phyloP scores from a whole-genome alignment of 2,113 vertebrate genomes.

The Perca schrenkii region DNA sequence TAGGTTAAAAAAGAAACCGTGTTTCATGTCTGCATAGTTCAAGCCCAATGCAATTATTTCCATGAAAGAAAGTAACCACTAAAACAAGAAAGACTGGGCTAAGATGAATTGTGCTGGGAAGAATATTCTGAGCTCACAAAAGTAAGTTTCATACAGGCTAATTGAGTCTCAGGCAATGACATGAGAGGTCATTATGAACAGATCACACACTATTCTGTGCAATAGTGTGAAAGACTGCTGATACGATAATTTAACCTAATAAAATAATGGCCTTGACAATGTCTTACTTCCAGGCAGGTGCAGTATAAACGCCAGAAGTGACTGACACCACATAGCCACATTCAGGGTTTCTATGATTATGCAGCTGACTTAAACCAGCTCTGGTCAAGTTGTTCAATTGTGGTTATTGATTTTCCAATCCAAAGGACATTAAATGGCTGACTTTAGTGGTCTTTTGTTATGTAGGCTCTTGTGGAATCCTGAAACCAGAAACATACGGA shows the following conservation, averaged over 20 bases:
- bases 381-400: constrained; percentile 75
- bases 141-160: not conserved
- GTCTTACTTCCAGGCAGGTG: constrained; percentile 41
- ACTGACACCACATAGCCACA: constrained; percentile 45
- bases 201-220: not conserved
- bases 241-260: not conserved
- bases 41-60: not conserved
- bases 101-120: not conserved
- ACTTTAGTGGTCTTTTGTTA: constrained; percentile 51
- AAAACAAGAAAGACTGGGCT: not conserved
- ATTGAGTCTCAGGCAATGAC: not conserved
- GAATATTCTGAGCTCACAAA: not conserved
- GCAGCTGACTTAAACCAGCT: constrained; percentile 20
- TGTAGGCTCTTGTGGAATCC: not conserved
- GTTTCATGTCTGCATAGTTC: not conserved
- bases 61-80: constrained; percentile 3
- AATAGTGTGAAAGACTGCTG: not conserved
- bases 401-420: constrained; percentile 82
- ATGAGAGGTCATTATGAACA: not conserved
- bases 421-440: constrained; percentile 75
- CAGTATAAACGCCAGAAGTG: constrained; percentile 50
- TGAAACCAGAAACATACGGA: not conserved
- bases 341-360: constrained; percentile 1
- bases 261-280: constrained; percentile 28
- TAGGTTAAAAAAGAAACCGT: not conserved